Percentiles rank a stretch among this genome's conserved stretches.
Conservation (phyloP, 2,888 invertebrate genomes). For the Oconnorella tubifera region DNA sequence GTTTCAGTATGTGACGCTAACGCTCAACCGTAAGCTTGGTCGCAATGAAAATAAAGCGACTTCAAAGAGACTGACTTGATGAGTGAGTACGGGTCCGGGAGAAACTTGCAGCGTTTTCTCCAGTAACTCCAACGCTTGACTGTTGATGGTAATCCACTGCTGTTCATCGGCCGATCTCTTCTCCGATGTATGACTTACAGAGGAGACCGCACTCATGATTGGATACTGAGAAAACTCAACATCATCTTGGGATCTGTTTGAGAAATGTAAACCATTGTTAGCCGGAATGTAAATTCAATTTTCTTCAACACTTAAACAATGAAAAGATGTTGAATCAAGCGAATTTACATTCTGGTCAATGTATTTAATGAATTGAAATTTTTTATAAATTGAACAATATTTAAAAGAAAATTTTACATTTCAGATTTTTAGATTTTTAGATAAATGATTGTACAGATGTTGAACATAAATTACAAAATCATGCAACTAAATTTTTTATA, state of each 20-base stretch:
- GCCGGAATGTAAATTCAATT: neutral
- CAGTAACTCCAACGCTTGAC: slow-evolving; percentile 3
- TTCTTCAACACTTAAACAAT: no score
- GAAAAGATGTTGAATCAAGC: no score
- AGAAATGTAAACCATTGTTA: neutral
- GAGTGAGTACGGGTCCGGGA: slow-evolving; percentile 3
- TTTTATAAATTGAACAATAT: no score
- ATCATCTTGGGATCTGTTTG: neutral
- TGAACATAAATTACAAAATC: no score
- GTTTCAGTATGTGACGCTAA: neutral
- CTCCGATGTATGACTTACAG: neutral
- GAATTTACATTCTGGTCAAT: no score
- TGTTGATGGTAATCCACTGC: neutral
- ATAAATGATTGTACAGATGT: no score
- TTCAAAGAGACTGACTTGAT: slow-evolving; percentile 7
- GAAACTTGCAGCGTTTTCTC: neutral
- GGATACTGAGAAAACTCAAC: neutral
- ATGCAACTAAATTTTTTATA: no score
- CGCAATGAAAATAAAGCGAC: neutral
- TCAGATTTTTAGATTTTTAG: no score
- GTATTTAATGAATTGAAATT: no score
- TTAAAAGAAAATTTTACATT: no score
- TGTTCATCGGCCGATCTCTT: neutral
- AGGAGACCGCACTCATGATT: neutral
- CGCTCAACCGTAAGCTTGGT: neutral